These are phyloP conservation scores for Vipera latastei DNA, from an alignment of 2,797 vertebrate species.

Conservation along the genomic window DNA sequence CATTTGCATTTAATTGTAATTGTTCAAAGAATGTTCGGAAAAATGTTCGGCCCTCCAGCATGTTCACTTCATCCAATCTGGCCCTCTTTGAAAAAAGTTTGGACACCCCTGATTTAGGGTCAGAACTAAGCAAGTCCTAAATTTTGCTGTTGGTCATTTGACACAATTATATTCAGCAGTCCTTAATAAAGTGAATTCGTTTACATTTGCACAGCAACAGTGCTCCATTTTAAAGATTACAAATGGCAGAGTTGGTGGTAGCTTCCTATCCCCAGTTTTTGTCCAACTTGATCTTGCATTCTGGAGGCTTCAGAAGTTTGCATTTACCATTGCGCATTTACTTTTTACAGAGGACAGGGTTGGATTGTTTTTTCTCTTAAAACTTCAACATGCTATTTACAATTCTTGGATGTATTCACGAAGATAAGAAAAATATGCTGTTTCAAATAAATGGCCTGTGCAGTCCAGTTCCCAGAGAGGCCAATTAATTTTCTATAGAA, in stretches of 20 bases:
- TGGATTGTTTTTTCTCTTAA: background rate
- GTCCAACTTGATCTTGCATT: background rate
- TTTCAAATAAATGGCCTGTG: background rate
- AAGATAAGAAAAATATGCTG: background rate
- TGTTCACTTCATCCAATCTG: no score
- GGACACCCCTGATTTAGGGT: no score
- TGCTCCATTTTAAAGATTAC: background rate
- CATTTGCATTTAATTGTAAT: no score
- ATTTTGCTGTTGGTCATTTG: background rate
- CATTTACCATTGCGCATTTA: background rate
- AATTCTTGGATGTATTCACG: background rate
- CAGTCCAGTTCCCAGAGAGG: background rate
- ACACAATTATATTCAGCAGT: background rate
- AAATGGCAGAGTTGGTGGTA: background rate
- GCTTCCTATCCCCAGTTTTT: background rate
- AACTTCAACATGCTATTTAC: background rate
- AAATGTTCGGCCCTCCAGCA: no score
- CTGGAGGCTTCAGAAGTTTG: background rate
- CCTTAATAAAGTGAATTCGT: background rate
- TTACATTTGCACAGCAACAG: background rate
- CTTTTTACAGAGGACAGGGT: background rate
- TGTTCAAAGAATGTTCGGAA: no score
- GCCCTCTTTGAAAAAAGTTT: no score
- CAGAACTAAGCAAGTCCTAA: background rate
- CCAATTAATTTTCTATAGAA: background rate